Evolutionary conservation across 2,888 invertebrate species (phyloP).

Genomic region (Xestia rhomboidea): DNA sequence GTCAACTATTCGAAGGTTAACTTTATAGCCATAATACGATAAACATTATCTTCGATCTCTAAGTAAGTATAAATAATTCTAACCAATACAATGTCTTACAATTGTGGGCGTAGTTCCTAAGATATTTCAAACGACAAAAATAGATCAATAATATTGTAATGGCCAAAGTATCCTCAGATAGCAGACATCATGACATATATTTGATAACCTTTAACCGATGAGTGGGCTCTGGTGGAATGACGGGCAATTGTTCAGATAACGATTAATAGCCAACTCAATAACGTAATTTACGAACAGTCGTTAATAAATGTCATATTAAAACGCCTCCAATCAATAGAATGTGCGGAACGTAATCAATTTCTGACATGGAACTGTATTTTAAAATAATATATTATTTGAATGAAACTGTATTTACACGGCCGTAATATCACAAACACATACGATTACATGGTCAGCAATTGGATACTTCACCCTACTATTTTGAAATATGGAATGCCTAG

Average conservation of each 20-base stretch:
- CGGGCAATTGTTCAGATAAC: slow-evolving; percentile 48
- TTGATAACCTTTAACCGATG: slow-evolving; percentile 55
- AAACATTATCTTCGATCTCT: slow-evolving; percentile 13
- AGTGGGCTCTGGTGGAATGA: slow-evolving; percentile 28
- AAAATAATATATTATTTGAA: not conserved
- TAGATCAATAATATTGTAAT: slow-evolving; percentile 15
- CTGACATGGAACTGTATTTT: not conserved
- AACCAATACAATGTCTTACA: slow-evolving; percentile 5
- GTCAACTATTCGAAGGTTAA: slow-evolving; percentile 15
- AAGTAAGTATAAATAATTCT: slow-evolving; percentile 1
- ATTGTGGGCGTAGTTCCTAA: slow-evolving; percentile 23
- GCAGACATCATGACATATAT: slow-evolving; percentile 38
- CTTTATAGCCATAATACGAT: slow-evolving; percentile 12
- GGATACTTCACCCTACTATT: slow-evolving; percentile 20
- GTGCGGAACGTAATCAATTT: not conserved
- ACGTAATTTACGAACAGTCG: not conserved
- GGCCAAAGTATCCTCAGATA: slow-evolving; percentile 24
- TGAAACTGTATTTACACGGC: not conserved
- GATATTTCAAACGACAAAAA: slow-evolving; percentile 11
- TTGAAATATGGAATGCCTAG: not conserved
- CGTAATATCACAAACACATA: not conserved
- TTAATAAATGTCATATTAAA: slow-evolving; percentile 23
- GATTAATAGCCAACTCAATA: slow-evolving; percentile 17
- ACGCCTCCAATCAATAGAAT: slow-evolving; percentile 3
- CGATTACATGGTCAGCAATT: not conserved